phyloP scores from a whole-genome alignment of 30 jellyfish, hydroid and myxozoan species.

The Cassiopea xamachana region DNA sequence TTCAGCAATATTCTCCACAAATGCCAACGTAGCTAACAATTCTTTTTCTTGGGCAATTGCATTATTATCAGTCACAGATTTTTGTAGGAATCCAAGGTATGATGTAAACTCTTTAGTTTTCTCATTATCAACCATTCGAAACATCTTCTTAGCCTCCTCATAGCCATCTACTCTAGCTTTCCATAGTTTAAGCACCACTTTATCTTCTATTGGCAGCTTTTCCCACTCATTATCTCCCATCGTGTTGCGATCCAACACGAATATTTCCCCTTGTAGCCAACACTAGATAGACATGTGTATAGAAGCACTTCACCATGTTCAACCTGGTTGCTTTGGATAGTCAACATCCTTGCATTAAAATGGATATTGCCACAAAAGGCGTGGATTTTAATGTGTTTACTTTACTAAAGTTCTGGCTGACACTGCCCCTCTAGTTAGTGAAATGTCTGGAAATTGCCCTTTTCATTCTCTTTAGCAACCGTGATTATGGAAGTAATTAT shows the following conservation, averaged over 20 bases:
- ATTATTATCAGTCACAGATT: conserved; percentile 91
- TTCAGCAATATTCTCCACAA: conserved; percentile 86
- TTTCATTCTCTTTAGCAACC: too few relatives aligned
- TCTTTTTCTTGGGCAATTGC: conserved; percentile 99
- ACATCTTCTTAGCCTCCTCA: conserved; percentile 96
- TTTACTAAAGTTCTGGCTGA: too few relatives aligned
- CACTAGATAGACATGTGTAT: too few relatives aligned
- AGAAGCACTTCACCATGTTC: too few relatives aligned
- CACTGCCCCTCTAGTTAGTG: too few relatives aligned
- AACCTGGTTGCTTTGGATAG: too few relatives aligned
- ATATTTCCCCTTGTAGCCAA: too few relatives aligned
- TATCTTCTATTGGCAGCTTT: conserved; percentile 86
- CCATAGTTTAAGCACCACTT: conserved; percentile 96
- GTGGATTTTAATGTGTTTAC: too few relatives aligned
- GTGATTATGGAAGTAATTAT: too few relatives aligned
- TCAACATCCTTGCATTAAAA: too few relatives aligned
- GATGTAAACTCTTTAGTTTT: conserved; percentile 81
- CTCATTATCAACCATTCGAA: conserved; percentile 77
- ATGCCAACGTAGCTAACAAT: conserved; percentile 77
- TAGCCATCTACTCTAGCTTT: conserved; percentile 99
- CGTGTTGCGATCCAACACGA: neutral
- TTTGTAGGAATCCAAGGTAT: conserved; percentile 81
- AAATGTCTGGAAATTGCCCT: too few relatives aligned
- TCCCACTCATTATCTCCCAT: conserved; percentile 97
- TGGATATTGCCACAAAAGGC: too few relatives aligned